phyloP scores from a whole-genome alignment of 2,888 invertebrate genomes.

The Eumacrocentrus americanus region DNA sequence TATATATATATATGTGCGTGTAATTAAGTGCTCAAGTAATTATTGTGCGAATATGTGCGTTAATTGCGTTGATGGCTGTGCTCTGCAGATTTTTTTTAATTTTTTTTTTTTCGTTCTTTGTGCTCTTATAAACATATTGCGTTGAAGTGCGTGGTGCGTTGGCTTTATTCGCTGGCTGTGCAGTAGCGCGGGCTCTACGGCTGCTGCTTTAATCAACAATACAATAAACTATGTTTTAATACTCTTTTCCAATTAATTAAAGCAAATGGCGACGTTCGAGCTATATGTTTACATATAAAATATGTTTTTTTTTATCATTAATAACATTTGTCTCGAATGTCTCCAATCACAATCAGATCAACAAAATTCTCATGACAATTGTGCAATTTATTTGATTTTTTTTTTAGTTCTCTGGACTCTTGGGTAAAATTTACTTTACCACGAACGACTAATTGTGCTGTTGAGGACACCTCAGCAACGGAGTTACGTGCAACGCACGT shows the following conservation, averaged over 20 bases:
- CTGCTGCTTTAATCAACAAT: conserved; percentile 12
- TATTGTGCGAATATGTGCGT: conserved; percentile 27
- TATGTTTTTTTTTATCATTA: conserved; percentile 1
- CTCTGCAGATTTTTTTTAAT: conserved; percentile 18
- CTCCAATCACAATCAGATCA: conserved; percentile 4
- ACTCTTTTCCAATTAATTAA: background rate
- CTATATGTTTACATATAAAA: background rate
- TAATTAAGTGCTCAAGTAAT: conserved; percentile 28
- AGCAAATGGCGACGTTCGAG: background rate
- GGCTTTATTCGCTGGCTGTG: conserved; percentile 22
- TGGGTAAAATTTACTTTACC: conserved; percentile 54
- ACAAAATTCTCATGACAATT: conserved; percentile 2
- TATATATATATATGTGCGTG: conserved; percentile 31
- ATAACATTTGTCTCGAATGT: conserved; percentile 1
- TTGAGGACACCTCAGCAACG: conserved; percentile 67
- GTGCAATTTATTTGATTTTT: conserved; percentile 10
- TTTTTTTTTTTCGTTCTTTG: conserved; percentile 21
- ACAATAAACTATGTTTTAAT: background rate
- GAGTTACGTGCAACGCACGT: conserved; percentile 91
- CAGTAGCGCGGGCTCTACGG: conserved; percentile 17
- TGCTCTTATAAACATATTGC: conserved; percentile 26
- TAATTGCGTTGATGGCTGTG: conserved; percentile 28
- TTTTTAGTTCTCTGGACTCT: background rate
- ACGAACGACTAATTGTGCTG: conserved; percentile 63
- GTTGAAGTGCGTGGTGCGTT: conserved; percentile 22